Evolutionary conservation across 2,888 invertebrate genomes (phyloP).

Genomic region (Leptarthrus brevirostris): DNA sequence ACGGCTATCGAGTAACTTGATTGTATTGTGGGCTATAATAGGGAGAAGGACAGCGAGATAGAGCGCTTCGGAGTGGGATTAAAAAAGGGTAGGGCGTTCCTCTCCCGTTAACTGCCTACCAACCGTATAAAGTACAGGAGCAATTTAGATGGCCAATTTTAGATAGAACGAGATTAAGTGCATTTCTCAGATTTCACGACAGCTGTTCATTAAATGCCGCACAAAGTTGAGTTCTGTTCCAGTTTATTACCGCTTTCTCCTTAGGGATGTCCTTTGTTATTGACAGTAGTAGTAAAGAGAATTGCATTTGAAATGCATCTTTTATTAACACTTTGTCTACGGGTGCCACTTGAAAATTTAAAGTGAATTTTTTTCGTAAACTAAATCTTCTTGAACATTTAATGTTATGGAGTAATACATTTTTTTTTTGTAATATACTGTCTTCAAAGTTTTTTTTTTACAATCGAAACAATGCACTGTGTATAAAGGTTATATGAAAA

Average conservation of each 20-base stretch:
- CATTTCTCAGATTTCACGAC: constrained; percentile 45
- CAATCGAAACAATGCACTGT: too few relatives aligned
- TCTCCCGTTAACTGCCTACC: constrained; percentile 22
- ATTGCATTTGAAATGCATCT: constrained; percentile 9
- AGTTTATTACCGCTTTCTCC: not conserved
- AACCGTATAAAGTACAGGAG: constrained; percentile 22
- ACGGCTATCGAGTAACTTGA: constrained; percentile 38
- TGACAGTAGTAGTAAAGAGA: not conserved
- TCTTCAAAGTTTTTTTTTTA: too few relatives aligned
- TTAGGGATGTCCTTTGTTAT: not conserved
- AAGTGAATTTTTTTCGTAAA: too few relatives aligned
- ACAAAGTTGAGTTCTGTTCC: not conserved
- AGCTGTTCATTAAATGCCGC: constrained; percentile 44
- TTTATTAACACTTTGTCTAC: not conserved
- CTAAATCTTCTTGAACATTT: too few relatives aligned
- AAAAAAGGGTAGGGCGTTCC: not conserved
- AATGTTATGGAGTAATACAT: too few relatives aligned
- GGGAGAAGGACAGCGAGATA: not conserved
- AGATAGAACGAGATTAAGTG: constrained; percentile 43
- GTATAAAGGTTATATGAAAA: too few relatives aligned
- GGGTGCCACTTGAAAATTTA: too few relatives aligned
- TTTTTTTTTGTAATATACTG: too few relatives aligned
- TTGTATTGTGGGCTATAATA: not conserved
- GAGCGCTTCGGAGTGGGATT: not conserved
- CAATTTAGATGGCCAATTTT: constrained; percentile 44